A percentile compares a stretch with the other conserved stretches of the same genome.
These are phyloP conservation scores for Sigmodon hispidus DNA, from an alignment of 2,113 vertebrate genomes.

Conservation along the genomic window DNA sequence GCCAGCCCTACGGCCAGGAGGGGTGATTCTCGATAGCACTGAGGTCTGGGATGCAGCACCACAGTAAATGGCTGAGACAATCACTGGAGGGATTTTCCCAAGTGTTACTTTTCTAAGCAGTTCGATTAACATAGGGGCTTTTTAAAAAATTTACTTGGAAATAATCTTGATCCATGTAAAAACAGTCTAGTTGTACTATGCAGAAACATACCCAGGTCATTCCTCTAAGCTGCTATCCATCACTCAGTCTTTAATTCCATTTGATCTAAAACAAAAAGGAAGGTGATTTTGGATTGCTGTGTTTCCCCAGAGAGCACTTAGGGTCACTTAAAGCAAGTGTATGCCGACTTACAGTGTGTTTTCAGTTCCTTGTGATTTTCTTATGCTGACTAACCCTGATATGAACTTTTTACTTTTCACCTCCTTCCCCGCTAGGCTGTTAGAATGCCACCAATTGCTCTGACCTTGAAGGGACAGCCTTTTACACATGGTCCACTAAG, in stretches of 20 bases:
- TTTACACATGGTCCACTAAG: background rate
- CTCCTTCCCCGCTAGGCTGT: background rate
- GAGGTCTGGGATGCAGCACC: background rate
- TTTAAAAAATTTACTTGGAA: slow-evolving; percentile 67
- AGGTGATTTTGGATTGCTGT: background rate
- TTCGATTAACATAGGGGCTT: slow-evolving; percentile 71
- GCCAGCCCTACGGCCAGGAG: background rate
- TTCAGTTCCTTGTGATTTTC: background rate
- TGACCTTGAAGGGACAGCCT: background rate
- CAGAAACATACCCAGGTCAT: background rate
- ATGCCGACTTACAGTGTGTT: background rate
- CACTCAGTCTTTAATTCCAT: background rate
- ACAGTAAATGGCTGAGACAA: background rate
- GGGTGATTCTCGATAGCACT: background rate
- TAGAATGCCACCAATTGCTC: background rate
- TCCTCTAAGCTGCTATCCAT: background rate
- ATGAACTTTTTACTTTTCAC: background rate
- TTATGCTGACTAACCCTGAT: background rate
- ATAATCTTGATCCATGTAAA: slow-evolving; percentile 39
- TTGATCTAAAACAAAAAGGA: background rate
- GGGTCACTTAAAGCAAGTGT: background rate
- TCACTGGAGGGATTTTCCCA: slow-evolving; percentile 61
- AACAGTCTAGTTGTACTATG: background rate
- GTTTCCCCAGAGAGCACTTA: background rate
- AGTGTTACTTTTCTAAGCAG: slow-evolving; percentile 42